Conservation (phyloP, 2,113 vertebrate genomes). For the Amblyopsis rosae region DNA sequence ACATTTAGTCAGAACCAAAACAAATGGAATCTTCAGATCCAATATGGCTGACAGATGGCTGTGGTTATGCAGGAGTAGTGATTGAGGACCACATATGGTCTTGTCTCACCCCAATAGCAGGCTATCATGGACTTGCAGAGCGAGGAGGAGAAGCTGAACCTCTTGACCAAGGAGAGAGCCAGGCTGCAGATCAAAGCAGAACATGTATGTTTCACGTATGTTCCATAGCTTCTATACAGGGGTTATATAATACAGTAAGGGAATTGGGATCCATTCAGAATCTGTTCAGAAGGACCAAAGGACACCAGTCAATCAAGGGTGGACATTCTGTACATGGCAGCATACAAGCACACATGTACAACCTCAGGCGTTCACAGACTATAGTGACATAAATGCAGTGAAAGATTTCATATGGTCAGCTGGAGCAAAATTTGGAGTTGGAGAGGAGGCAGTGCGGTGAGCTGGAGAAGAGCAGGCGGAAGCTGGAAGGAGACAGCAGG, state of each 20-base stretch:
- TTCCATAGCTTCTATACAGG: neutral
- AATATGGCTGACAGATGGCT: conserved; percentile 51
- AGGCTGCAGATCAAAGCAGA: conserved; percentile 73
- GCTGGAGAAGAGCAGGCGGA: conserved; percentile 71
- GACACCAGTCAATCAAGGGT: too few species aligned
- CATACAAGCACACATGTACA: too few species aligned
- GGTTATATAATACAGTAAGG: neutral
- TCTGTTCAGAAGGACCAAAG: too few species aligned
- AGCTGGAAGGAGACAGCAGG: conserved; percentile 71
- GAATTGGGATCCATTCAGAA: too few species aligned
- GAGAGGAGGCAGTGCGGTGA: conserved; percentile 66
- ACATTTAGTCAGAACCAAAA: conserved; percentile 23
- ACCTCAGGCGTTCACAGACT: too few species aligned
- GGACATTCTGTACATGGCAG: too few species aligned
- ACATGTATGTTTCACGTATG: conserved; percentile 54
- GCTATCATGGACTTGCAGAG: conserved; percentile 76
- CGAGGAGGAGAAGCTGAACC: conserved; percentile 78
- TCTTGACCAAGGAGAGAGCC: conserved; percentile 74
- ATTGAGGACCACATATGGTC: conserved; percentile 39
- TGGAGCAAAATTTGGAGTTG: conserved; percentile 74
- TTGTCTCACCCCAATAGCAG: conserved; percentile 60
- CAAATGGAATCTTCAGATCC: conserved; percentile 38
- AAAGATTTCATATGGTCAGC: conserved; percentile 32
- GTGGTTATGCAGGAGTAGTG: conserved; percentile 21
- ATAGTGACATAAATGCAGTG: too few species aligned